Evolutionary conservation across 2,113 vertebrate species (phyloP), one percentile per base, ranked within the genome.

Genomic region (Anguilla japonica): DNA sequence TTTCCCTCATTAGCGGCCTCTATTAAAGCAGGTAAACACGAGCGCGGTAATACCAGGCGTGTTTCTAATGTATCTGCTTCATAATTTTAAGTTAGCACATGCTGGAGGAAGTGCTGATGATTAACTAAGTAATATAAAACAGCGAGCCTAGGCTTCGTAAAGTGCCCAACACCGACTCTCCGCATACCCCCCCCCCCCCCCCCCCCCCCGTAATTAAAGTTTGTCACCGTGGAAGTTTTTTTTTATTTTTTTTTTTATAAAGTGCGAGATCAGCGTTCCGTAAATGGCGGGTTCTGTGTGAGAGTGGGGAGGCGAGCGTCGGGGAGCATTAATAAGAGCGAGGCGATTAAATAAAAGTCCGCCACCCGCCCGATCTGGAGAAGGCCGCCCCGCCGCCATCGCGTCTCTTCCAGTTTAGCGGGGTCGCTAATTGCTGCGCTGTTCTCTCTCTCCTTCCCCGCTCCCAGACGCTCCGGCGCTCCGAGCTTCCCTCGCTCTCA

Each of bases 251-350:
- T n/a, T n/a, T 43, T 41, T 46, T 79, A 43, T 26, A 79, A 79
- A 79, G n/a, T 26, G 40, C 16, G 79, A 80, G 14, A 20, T 6
- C 79, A 5, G 53, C 81, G 71, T 89, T 67, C 82, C 83, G 50
- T 96, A 94, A 85, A 40, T 34, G 20, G 7, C 75, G 53, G 34
- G 50, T n/a, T 34, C 83, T 43, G 67, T 83, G 93, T 95, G 95
- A 95, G 34, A 34, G 34, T 95, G 93, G 95, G 94, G 94, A 92
- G 94, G 94, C 95, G 94, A 94, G 95, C 92, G 92, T 89, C 93
- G 92, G 93, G 91, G 96, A 96, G 96, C 96, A 96, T 97, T 96
- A 96, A 94, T 89, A 92, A 93, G 88, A 88, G 88, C 86, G 82
- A 87, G 80, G 87, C 84, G 84, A 87, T 91, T 91, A 89, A 91